Conservation (phyloP, 2,113 vertebrate species). For the Piprites chloris region DNA sequence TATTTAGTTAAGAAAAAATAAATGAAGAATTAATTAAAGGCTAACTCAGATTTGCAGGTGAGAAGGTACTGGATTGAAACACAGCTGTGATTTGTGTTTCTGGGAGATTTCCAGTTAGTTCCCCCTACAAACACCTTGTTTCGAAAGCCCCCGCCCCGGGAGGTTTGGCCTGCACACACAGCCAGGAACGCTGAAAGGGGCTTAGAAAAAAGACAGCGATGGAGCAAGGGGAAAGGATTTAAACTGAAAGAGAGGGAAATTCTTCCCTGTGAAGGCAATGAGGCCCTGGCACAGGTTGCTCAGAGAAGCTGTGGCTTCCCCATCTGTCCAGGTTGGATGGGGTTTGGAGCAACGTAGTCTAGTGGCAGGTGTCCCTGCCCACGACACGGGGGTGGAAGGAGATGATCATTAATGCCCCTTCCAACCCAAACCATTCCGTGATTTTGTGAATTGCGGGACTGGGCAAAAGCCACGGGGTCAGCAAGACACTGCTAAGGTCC, state of each 20-base stretch:
- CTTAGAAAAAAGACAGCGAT: not conserved
- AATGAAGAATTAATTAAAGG: not conserved
- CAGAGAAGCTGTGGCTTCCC: not conserved
- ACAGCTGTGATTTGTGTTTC: accelerated
- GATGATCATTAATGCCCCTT: not conserved
- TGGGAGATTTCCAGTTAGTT: accelerated
- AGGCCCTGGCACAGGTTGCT: not conserved
- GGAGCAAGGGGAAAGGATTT: not conserved
- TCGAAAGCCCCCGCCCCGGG: accelerated
- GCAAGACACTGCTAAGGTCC: accelerated
- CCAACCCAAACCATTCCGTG: not conserved
- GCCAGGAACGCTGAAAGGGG: not conserved
- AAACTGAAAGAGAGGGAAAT: not conserved
- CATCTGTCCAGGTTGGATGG: not conserved
- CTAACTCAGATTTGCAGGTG: not conserved
- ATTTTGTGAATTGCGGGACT: not conserved
- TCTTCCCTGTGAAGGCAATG: not conserved
- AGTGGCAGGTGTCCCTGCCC: not conserved
- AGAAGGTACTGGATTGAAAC: accelerated
- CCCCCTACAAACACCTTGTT: accelerated
- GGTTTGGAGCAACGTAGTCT: not conserved
- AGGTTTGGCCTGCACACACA: accelerated
- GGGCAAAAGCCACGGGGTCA: not conserved
- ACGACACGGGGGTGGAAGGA: not conserved
- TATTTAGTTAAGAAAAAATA: not conserved